Conservation (phyloP, 2,113 vertebrate species). For the Dicerorhinus sumatrensis region DNA sequence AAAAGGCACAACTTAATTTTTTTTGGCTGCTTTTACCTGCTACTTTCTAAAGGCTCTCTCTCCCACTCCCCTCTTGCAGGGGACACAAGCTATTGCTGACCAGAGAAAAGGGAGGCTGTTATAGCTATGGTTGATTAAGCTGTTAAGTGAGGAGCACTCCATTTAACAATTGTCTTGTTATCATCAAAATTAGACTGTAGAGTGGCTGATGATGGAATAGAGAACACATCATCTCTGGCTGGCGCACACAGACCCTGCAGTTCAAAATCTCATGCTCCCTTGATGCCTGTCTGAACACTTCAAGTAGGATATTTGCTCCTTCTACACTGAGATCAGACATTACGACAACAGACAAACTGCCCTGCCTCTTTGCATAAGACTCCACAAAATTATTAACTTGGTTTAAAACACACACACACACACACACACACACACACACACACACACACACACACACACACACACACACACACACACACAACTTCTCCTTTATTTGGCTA, state of each 20-base stretch:
- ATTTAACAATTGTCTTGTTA: slow-evolving; percentile 65
- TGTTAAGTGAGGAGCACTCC: slow-evolving; percentile 40
- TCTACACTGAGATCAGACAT: slow-evolving; percentile 35
- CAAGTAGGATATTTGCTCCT: neutral
- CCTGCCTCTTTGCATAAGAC: neutral
- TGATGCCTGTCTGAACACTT: neutral
- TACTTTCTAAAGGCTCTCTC: slow-evolving; percentile 5
- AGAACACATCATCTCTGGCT: neutral
- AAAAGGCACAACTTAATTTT: neutral
- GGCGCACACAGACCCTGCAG: neutral
- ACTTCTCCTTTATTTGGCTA: slow-evolving; percentile 21
- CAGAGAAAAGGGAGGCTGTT: slow-evolving; percentile 61
- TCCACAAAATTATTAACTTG: neutral
- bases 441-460: neutral
- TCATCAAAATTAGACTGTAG: slow-evolving; percentile 67
- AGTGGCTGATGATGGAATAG: slow-evolving; percentile 63
- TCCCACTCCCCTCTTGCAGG: neutral
- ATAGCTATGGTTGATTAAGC: slow-evolving; percentile 63
- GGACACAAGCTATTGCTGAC: slow-evolving; percentile 65
- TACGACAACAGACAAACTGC: neutral
- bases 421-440: fast-evolving
- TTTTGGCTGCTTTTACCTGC: slow-evolving; percentile 42
- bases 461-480: neutral
- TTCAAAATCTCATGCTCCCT: slow-evolving; percentile 45
- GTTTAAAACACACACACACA: neutral